Evolutionary conservation across 2,888 invertebrate species (phyloP).

Genomic region (Trachelus stipa): DNA sequence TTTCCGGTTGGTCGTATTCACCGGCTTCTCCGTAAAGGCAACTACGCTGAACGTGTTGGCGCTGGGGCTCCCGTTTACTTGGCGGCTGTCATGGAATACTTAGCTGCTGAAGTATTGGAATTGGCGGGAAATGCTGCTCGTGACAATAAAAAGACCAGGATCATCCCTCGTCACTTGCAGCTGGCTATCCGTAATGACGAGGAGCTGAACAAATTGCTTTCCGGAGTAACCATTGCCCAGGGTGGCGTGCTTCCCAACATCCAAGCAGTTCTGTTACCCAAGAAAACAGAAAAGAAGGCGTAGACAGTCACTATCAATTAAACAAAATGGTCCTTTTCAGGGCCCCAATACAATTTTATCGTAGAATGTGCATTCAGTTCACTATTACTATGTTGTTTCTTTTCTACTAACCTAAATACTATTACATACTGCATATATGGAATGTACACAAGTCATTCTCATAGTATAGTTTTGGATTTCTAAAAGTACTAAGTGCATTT

Average conservation of each 20-base stretch:
- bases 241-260: conserved; percentile 87
- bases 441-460: no score
- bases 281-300: conserved; percentile 70
- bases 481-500: no score
- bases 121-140: conserved; percentile 76
- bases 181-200: conserved; percentile 86
- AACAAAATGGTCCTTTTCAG: conserved; percentile 37
- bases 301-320: conserved; percentile 24
- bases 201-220: conserved; percentile 80
- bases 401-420: no score
- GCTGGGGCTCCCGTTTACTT: conserved; percentile 70
- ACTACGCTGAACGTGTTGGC: conserved; percentile 73
- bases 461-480: no score
- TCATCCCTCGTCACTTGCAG: conserved; percentile 62
- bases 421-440: no score
- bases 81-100: conserved; percentile 75
- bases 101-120: conserved; percentile 78
- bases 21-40: conserved; percentile 72
- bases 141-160: conserved; percentile 76
- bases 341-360: conserved; percentile 20
- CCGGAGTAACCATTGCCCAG: conserved; percentile 83
- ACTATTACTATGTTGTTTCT: no score
- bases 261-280: conserved; percentile 78
- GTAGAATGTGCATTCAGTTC: no score
- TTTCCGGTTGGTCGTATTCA: conserved; percentile 75